These are phyloP conservation scores for Crocallis elinguaria DNA, from an alignment of 2,888 invertebrate species.

Conservation along the genomic window DNA sequence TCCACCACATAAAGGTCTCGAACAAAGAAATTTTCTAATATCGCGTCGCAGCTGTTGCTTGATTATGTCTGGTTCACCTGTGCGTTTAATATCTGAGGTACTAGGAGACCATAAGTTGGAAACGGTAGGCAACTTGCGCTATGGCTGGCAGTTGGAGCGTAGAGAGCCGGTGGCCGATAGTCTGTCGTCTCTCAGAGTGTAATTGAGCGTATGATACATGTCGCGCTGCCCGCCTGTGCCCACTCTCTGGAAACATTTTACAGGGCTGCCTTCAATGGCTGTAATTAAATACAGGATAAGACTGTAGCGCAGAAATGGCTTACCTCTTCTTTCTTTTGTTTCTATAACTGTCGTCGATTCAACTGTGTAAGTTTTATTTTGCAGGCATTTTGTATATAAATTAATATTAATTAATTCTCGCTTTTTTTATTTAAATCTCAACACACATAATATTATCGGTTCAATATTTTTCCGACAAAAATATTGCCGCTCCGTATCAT, in stretches of 20 bases:
- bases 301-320: not conserved
- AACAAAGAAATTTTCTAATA: slow-evolving; percentile 27
- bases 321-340: not conserved
- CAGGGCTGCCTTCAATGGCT: slow-evolving; percentile 54
- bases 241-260: slow-evolving; percentile 60
- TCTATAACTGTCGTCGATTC: not conserved
- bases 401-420: too few species aligned
- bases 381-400: too few species aligned
- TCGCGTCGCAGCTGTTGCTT: slow-evolving; percentile 30
- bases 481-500: slow-evolving; percentile 2
- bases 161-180: slow-evolving; percentile 34
- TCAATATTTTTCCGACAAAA: not conserved
- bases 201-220: slow-evolving; percentile 77
- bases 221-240: slow-evolving; percentile 67
- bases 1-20: slow-evolving; percentile 2
- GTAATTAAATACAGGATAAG: slow-evolving; percentile 18
- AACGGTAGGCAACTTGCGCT: slow-evolving; percentile 36
- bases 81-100: slow-evolving; percentile 40
- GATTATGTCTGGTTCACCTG: slow-evolving; percentile 39
- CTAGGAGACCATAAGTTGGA: slow-evolving; percentile 34
- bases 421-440: not conserved
- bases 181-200: slow-evolving; percentile 56
- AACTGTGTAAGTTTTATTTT: too few species aligned
- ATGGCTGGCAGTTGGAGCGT: slow-evolving; percentile 37
- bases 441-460: not conserved